Conservation (phyloP, 1,140 invertebrate species). For the Camponotus vicinus region DNA sequence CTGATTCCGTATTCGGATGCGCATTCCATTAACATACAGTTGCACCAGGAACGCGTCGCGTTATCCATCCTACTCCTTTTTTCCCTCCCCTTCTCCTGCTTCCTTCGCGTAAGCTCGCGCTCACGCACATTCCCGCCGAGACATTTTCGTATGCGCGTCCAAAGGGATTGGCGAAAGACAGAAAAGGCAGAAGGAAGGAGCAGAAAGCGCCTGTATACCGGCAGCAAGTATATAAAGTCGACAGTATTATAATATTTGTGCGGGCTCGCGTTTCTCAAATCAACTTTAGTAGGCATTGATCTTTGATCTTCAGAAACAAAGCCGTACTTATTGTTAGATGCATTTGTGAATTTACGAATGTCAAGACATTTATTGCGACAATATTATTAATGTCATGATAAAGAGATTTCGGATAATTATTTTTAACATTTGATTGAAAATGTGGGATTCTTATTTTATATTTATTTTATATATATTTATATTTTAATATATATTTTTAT, state of each 20-base stretch:
- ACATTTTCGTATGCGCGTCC: slow-evolving; percentile 17
- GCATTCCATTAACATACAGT: slow-evolving; percentile 84
- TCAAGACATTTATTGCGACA: neutral
- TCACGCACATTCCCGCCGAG: slow-evolving; percentile 43
- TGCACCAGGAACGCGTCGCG: slow-evolving; percentile 74
- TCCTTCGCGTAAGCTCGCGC: slow-evolving; percentile 37
- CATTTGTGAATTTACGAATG: neutral
- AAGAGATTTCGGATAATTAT: neutral
- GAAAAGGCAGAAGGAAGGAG: neutral
- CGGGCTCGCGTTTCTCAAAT: slow-evolving; percentile 73
- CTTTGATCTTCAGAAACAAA: slow-evolving; percentile 72
- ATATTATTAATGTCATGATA: neutral
- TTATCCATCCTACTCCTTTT: slow-evolving; percentile 78
- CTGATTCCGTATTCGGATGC: slow-evolving; percentile 82
- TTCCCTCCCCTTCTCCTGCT: slow-evolving; percentile 72
- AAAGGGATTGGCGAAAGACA: slow-evolving; percentile 3
- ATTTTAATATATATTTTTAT: neutral
- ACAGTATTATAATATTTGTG: slow-evolving; percentile 77
- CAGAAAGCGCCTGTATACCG: slow-evolving; percentile 52
- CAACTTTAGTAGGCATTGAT: slow-evolving; percentile 75
- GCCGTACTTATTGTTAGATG: slow-evolving; percentile 51
- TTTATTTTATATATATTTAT: neutral
- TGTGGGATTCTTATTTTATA: neutral
- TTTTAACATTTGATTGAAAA: neutral
- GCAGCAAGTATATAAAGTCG: slow-evolving; percentile 73